phyloP scores from a whole-genome alignment of 2,113 vertebrate species.

The Heptranchias perlo region DNA sequence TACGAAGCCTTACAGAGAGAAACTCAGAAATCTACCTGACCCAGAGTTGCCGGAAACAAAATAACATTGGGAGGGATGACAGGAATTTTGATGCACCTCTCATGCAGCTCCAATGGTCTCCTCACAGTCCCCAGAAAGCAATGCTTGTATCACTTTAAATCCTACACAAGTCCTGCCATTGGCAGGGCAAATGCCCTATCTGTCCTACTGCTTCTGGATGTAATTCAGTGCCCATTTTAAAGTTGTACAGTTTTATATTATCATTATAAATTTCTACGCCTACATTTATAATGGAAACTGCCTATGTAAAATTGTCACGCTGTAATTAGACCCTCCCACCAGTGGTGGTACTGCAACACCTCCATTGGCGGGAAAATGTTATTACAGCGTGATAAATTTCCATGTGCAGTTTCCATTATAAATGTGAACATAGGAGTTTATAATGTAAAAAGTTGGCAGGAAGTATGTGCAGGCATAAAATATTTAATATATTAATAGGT shows the following conservation, averaged over 20 bases:
- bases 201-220: background rate
- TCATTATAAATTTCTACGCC: background rate
- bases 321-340: background rate
- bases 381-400: background rate
- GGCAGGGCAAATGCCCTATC: background rate
- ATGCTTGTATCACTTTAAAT: background rate
- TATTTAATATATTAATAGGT: background rate
- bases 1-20: background rate
- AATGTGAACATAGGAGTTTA: background rate
- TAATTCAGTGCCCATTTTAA: background rate
- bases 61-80: background rate
- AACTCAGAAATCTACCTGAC: background rate
- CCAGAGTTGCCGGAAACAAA: background rate
- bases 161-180: background rate
- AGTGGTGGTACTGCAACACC: background rate
- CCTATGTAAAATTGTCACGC: background rate
- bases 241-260: background rate
- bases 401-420: background rate
- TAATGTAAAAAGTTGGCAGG: background rate
- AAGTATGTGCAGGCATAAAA: background rate
- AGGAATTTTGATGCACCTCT: background rate
- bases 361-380: background rate
- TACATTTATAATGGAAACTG: background rate
- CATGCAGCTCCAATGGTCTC: background rate
- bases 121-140: background rate